A percentile compares a stretch with the other conserved stretches of the same genome.
phyloP scores from a whole-genome alignment of 2,797 vertebrate species.

The Sus cebifrons region DNA sequence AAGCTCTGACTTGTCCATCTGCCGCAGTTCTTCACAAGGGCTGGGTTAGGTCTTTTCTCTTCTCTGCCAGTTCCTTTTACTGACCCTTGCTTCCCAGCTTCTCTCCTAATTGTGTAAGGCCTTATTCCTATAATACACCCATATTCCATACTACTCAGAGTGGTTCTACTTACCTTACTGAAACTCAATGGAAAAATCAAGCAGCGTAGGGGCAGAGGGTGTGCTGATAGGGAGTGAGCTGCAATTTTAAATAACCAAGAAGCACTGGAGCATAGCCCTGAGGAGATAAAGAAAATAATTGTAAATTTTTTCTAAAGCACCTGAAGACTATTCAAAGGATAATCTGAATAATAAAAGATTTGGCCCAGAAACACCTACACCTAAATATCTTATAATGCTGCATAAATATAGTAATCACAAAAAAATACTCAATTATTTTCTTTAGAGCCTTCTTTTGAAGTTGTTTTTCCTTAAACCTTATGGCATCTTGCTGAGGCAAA shows the following conservation, averaged over 20 bases:
- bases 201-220: background rate
- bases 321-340: constrained; percentile 26
- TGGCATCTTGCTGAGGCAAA: constrained; percentile 57
- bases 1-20: background rate
- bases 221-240: too few relatives aligned
- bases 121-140: background rate
- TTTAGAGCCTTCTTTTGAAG: constrained; percentile 58
- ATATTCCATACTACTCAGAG: too few relatives aligned
- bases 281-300: constrained; percentile 8
- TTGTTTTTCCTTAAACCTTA: constrained; percentile 66
- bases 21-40: background rate
- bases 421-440: constrained; percentile 54
- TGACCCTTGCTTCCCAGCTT: background rate
- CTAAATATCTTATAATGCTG: constrained; percentile 20
- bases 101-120: background rate
- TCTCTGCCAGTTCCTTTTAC: background rate
- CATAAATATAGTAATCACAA: constrained; percentile 53
- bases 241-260: background rate
- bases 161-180: background rate
- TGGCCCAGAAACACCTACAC: background rate
- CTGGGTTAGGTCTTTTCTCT: background rate
- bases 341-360: constrained; percentile 69
- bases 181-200: background rate
- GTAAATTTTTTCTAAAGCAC: constrained; percentile 54
- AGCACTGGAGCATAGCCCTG: background rate